phyloP scores from a whole-genome alignment of 2,113 vertebrate genomes.

The Colaptes auratus region DNA sequence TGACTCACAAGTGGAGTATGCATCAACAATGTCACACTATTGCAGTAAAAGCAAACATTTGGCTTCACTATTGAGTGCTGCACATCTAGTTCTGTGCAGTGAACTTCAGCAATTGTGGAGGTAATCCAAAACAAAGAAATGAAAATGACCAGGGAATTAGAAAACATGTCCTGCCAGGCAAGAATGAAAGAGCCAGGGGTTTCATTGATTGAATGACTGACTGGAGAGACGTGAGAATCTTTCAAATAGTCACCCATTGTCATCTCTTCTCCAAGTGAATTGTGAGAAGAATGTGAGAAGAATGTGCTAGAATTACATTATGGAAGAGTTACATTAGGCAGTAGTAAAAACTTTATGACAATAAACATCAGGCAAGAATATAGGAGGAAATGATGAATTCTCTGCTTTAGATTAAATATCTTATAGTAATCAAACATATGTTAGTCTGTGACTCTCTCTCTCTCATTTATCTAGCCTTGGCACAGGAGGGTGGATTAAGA shows the following conservation, averaged over 20 bases:
- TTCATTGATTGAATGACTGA: background rate
- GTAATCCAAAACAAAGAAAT: slow-evolving; percentile 9
- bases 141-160: slow-evolving; percentile 7
- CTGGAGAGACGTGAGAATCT: background rate
- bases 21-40: slow-evolving; percentile 9
- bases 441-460: background rate
- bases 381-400: background rate
- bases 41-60: slow-evolving; percentile 9
- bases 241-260: background rate
- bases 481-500: background rate
- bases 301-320: background rate
- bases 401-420: background rate
- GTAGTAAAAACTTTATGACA: background rate
- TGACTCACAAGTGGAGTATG: slow-evolving; percentile 43
- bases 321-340: background rate
- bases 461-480: background rate
- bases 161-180: background rate
- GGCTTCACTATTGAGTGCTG: background rate
- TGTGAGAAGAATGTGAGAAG: background rate
- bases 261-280: background rate
- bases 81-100: background rate
- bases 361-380: background rate
- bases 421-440: background rate
- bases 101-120: slow-evolving; percentile 10
- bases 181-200: background rate